Evolutionary conservation across 2,888 invertebrate genomes (phyloP), one percentile per base, ranked within the genome.

Genomic region (Phyllotreta striolata): DNA sequence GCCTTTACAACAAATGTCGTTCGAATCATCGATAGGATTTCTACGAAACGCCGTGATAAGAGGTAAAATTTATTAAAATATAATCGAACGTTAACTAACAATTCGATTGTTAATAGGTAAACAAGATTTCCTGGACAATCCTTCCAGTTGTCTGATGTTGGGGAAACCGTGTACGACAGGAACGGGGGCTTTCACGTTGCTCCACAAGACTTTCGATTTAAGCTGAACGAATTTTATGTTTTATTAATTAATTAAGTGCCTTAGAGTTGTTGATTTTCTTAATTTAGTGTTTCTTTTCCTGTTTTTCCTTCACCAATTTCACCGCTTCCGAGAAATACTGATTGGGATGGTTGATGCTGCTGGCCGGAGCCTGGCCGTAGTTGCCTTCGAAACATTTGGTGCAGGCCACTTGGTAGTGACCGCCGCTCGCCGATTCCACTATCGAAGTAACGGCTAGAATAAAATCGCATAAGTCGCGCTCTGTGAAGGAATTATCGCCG

Each of bases 1-100:
- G 0, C 96, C 98, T 0, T 81, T 99, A 12, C 99, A 98, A 80
- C 96, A 98, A 82, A 98, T 99, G 93, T 95, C 95, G 0, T 99
- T 98, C 78, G 99, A 99, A 80, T 94, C 97, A 0, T 92, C 96
- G 2, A 83, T 95, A 66, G 87, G 87, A 70, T 98, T 97, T 79
- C 83, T 99, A 68, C 89, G 89, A 73, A 89, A 88, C 60, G 92
- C 95, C 0, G 89, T 92, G 0, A 80, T 90, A 3, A 81, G 83
- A 76, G 89, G 89, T 85, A 79, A 54, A 35, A 12, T 46, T 9
- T 46, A 46, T 46, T 10, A 46, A 44, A 46, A 14, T 8, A 14
- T 13, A 10, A 10, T 8, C 8, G 14, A 13, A 46, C 14, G 46
- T 46, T 46, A 14, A 13, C 12, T 10, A 44, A 44, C 14, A 24